Conservation (phyloP, 2,797 vertebrate genomes). For the Rhinoraja longicauda region DNA sequence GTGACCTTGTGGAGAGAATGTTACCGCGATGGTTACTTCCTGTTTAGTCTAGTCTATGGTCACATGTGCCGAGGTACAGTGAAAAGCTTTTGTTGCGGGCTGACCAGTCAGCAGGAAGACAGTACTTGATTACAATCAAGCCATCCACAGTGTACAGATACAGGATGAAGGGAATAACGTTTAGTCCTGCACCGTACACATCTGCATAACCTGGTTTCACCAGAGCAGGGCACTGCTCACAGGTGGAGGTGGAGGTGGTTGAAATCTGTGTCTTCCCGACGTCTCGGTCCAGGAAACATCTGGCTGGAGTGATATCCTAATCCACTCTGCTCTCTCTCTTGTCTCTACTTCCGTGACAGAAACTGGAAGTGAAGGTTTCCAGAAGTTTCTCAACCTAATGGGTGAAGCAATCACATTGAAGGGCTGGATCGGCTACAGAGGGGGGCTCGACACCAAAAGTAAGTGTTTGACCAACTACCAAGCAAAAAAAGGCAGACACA, state of each 20-base stretch:
- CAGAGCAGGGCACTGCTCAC: not conserved
- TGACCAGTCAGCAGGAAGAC: no score
- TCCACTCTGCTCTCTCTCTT: not conserved
- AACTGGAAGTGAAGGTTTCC: constrained; percentile 84
- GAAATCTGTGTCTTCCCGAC: no score
- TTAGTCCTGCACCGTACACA: no score
- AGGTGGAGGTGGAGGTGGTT: not conserved
- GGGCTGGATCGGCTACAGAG: constrained; percentile 94
- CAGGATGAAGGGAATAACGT: no score
- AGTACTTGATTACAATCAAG: no score
- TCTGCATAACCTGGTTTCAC: not conserved
- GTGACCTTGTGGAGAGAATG: not conserved
- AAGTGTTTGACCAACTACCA: constrained; percentile 47
- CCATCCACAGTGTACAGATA: no score
- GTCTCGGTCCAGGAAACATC: not conserved
- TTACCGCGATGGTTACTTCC: not conserved
- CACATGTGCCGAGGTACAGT: no score
- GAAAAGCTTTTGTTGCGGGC: no score
- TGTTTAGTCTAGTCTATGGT: no score
- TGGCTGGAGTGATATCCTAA: not conserved
- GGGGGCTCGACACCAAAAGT: constrained; percentile 97
- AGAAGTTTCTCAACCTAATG: constrained; percentile 83
- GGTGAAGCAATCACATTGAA: constrained; percentile 83
- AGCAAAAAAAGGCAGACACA: not conserved
- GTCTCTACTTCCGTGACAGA: constrained; percentile 55